A percentile compares a stretch with the other conserved stretches of the same genome.
These are phyloP conservation scores for Littorina saxatilis DNA, from an alignment of 1,140 invertebrate species.

Conservation along the genomic window DNA sequence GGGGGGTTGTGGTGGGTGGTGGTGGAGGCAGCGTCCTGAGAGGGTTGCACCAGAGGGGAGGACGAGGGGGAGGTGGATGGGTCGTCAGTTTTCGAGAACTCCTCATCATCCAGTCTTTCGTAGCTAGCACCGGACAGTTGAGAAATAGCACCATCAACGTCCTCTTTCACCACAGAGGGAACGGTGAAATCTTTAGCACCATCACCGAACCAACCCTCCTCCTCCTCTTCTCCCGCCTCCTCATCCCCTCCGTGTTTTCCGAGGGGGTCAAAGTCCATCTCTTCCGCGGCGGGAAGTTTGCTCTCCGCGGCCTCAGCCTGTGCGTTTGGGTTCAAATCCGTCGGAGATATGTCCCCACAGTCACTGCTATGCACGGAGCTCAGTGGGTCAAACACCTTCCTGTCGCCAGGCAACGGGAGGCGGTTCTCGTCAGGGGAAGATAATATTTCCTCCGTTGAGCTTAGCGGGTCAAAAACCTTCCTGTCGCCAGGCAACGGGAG, in stretches of 20 bases:
- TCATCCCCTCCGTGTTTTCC: not conserved
- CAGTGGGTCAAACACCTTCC: conserved; percentile 21
- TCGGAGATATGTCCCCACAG: not conserved
- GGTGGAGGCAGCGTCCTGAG: not conserved
- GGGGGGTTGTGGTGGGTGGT: not conserved
- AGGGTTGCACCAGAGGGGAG: not conserved
- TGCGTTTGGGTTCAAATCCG: not conserved
- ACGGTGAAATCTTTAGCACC: not conserved
- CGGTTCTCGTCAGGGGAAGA: too few species aligned
- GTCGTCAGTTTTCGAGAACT: too few species aligned
- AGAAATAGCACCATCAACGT: not conserved
- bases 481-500: not conserved
- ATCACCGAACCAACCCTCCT: not conserved
- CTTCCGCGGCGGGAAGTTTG: not conserved
- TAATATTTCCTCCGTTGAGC: too few species aligned
- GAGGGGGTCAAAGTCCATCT: not conserved
- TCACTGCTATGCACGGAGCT: conserved; percentile 31
- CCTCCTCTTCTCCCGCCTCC: not conserved
- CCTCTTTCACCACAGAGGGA: not conserved
- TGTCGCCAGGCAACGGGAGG: not conserved
- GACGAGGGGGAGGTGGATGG: not conserved
- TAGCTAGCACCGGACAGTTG: not conserved
- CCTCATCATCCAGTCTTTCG: too few species aligned
- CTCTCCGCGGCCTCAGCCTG: not conserved
- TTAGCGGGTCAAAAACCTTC: conserved; percentile 23